These are phyloP conservation scores for Meleagris gallopavo DNA, from an alignment of 2,113 vertebrate genomes.

Conservation along the genomic window DNA sequence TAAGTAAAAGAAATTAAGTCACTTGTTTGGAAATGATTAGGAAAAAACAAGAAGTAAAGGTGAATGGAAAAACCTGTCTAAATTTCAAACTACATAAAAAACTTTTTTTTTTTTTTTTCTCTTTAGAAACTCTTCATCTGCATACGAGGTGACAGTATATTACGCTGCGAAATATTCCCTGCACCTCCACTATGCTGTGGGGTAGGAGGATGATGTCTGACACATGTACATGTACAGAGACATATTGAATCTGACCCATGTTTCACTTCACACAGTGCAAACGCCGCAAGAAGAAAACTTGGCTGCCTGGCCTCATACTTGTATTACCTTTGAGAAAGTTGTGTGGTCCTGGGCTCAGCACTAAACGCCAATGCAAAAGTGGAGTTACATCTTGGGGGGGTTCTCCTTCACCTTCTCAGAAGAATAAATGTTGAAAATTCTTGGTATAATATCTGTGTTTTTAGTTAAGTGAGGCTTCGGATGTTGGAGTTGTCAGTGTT, in stretches of 20 bases:
- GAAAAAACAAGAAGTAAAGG: neutral
- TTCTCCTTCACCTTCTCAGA: neutral
- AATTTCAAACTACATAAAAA: neutral
- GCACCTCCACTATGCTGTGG: neutral
- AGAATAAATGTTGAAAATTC: neutral
- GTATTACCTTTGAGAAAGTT: conserved; percentile 73
- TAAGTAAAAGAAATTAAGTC: neutral
- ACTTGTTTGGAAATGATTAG: neutral
- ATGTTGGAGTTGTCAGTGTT: neutral
- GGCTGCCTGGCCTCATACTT: conserved; percentile 72
- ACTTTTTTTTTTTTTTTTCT: neutral
- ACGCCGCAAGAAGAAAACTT: neutral
- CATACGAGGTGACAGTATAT: neutral
- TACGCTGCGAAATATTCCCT: neutral
- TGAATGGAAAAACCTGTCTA: neutral
- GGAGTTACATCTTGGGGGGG: neutral
- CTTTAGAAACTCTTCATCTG: neutral
- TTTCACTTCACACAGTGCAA: neutral
- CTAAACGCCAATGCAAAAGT: conserved; percentile 12
- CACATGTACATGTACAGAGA: neutral
- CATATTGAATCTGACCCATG: neutral
- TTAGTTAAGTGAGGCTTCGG: neutral
- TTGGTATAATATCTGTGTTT: conserved; percentile 37
- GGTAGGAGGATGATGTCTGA: neutral
- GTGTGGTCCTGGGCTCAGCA: conserved; percentile 2